Evolutionary conservation across 2,888 invertebrate species (phyloP), one percentile per base, ranked within the genome.

Genomic region (Ceramica pisi): DNA sequence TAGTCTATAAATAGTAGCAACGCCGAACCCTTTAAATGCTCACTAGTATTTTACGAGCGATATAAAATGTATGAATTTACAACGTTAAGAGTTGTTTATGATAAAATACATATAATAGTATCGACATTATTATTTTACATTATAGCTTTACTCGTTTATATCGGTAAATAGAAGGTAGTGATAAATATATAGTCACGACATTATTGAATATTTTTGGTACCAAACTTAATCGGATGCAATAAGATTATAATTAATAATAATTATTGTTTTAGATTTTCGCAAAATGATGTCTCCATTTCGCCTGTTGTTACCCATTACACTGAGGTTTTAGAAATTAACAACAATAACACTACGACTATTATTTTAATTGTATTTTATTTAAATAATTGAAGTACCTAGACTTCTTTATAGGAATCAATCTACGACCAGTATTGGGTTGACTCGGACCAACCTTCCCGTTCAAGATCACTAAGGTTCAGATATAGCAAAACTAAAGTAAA

Each of bases 51-150:
- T 82, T 81, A 83, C 63, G 82, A 81, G 61, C 46, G 60, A 38
- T 74, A 83, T 83, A 81, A 82, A 82, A 57, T 66, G 51, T 74
- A 74, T 64, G 51, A 78, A 59, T 77, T 83, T 83, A 77, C 71
- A 55, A 50, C 55, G 67, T 55, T 48, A 41, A 35, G 67, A 74
- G 68, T 60, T 69, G 35, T 77, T 77, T 80, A 71, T 67, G 71
- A 67, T 71, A 73, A 75, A 67, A 56, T 63, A 75, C 65, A 56
- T 63, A 61, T 70, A 56, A 19, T 73, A 12, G n/a, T 69, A 71
- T 53, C 21, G 46, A 55, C 55, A 71, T 57, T 71, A 67, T 65
- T 65, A 50, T 71, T 71, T 57, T 41, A 71, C 16, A 61, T 64
- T 66, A 62, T 50, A 56, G 44, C 23, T 46, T 41, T 64, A 53